Conservation (phyloP, 2,113 vertebrate genomes). For the Mixornis gularis region DNA sequence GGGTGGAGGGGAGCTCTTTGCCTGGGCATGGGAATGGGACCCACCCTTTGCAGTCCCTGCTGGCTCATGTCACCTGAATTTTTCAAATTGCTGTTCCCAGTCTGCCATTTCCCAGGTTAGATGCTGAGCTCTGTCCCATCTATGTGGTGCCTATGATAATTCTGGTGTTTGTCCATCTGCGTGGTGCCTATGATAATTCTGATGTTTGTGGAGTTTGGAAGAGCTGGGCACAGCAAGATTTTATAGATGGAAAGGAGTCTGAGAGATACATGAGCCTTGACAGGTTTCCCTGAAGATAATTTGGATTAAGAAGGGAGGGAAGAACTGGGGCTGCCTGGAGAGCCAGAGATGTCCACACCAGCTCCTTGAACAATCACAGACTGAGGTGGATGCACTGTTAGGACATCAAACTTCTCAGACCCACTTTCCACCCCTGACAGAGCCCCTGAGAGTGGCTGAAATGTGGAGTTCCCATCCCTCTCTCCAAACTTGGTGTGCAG, state of each 20-base stretch:
- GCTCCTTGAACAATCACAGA: neutral
- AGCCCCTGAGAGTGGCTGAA: neutral
- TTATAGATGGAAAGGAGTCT: neutral
- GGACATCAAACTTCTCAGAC: neutral
- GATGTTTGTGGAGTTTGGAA: neutral
- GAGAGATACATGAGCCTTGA: neutral
- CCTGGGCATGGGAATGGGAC: neutral
- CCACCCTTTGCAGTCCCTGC: too few species aligned
- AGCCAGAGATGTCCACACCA: neutral
- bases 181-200: neutral
- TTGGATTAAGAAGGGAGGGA: neutral
- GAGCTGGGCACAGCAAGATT: neutral
- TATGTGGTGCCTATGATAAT: fast-evolving
- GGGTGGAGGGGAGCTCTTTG: neutral
- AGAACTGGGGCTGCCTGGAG: neutral
- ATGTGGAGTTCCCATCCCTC: neutral
- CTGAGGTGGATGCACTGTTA: fast-evolving
- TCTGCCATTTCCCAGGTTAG: neutral
- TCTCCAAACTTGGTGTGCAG: neutral
- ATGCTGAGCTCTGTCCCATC: fast-evolving
- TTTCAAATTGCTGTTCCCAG: neutral
- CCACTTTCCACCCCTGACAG: neutral
- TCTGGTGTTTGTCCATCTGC: fast-evolving
- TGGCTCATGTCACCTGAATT: neutral
- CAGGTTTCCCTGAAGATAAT: neutral